phyloP scores from a whole-genome alignment of 2,888 invertebrate species.

The Matsumyia berberina region DNA sequence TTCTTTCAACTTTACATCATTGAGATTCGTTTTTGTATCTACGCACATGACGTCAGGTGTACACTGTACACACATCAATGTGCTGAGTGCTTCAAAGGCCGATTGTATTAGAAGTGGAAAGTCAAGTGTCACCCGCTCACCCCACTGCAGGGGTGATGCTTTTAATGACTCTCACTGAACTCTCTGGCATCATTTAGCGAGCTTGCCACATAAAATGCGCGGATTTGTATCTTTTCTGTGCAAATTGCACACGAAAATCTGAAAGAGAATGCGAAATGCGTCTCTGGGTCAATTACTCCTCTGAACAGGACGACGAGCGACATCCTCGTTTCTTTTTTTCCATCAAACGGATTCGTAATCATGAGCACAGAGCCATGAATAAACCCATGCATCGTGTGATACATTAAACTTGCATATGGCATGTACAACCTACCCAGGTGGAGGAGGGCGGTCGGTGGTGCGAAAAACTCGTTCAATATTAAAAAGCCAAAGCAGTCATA shows the following conservation, averaged over 20 bases:
- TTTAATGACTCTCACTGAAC: slow-evolving; percentile 38
- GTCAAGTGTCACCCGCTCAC: slow-evolving; percentile 20
- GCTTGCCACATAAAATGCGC: slow-evolving; percentile 29
- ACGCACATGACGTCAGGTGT: slow-evolving; percentile 62
- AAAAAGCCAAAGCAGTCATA: slow-evolving; percentile 55
- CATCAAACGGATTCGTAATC: slow-evolving; percentile 49
- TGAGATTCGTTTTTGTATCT: slow-evolving; percentile 22
- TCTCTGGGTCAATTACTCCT: slow-evolving; percentile 71
- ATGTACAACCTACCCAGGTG: not conserved
- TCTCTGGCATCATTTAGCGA: slow-evolving; percentile 27
- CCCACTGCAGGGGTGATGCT: slow-evolving; percentile 34
- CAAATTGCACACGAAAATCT: slow-evolving; percentile 18
- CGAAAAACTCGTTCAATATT: slow-evolving; percentile 70
- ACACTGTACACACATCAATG: slow-evolving; percentile 20
- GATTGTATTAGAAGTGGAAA: slow-evolving; percentile 38
- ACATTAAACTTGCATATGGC: slow-evolving; percentile 50
- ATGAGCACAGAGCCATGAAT: slow-evolving; percentile 40
- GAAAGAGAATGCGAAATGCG: slow-evolving; percentile 70
- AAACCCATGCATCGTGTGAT: slow-evolving; percentile 32
- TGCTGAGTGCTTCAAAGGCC: slow-evolving; percentile 12
- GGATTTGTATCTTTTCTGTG: slow-evolving; percentile 16
- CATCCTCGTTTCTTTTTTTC: not conserved
- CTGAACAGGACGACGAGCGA: slow-evolving; percentile 21
- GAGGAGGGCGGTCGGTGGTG: slow-evolving; percentile 32
- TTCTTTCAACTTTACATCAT: slow-evolving; percentile 62